Conservation (phyloP, 2,113 vertebrate species). For the Gorsachius goisagi region DNA sequence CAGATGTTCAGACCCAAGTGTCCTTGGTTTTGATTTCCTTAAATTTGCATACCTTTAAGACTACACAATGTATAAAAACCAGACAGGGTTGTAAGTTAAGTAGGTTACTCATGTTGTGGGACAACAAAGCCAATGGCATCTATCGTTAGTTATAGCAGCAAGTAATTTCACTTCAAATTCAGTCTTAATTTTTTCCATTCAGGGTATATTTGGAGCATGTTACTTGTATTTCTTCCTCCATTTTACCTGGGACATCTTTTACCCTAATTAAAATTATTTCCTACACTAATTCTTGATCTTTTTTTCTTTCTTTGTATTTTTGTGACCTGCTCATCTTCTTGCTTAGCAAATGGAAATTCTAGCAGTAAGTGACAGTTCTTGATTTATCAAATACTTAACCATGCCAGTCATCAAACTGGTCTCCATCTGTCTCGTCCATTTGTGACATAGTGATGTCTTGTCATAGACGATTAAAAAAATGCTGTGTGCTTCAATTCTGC, state of each 20-base stretch:
- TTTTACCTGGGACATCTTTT: constrained; percentile 76
- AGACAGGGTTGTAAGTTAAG: not conserved
- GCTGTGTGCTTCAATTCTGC: constrained; percentile 59
- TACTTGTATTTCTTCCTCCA: constrained; percentile 55
- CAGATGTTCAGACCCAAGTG: not conserved
- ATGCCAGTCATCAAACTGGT: constrained; percentile 73
- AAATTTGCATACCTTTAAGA: not conserved
- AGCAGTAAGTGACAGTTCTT: constrained; percentile 99
- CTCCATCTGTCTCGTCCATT: constrained; percentile 70
- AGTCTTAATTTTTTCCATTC: not conserved
- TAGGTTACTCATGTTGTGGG: not conserved
- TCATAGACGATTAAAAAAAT: constrained; percentile 54
- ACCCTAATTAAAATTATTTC: constrained; percentile 76
- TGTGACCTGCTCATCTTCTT: constrained; percentile 96
- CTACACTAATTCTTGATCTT: constrained; percentile 96
- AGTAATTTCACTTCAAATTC: constrained; percentile 7
- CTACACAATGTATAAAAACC: not conserved
- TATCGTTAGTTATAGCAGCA: not conserved
- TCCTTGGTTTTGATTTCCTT: not conserved
- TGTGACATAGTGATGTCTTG: constrained; percentile 65
- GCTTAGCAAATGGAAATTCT: constrained; percentile 99
- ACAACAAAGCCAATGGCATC: not conserved
- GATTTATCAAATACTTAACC: constrained; percentile 84
- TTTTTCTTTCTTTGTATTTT: constrained; percentile 86
- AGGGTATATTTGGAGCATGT: constrained; percentile 23